Evolutionary conservation across 2,113 vertebrate species (phyloP).

Genomic region (Psophia crepitans): DNA sequence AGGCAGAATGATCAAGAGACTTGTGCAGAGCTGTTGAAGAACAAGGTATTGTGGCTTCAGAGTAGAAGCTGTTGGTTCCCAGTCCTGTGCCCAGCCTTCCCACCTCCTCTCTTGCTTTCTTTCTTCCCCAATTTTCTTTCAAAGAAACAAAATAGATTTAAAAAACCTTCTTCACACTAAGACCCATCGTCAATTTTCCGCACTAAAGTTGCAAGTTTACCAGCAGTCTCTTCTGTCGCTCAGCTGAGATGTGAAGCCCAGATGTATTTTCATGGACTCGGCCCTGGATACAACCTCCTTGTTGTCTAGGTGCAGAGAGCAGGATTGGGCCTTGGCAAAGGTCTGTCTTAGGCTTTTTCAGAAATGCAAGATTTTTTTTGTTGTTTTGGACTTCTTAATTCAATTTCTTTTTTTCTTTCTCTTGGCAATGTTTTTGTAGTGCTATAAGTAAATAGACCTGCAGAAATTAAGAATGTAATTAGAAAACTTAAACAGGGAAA

Average conservation of each 20-base stretch:
- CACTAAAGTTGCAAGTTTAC: background rate
- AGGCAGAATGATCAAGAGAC: background rate
- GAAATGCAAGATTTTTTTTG: background rate
- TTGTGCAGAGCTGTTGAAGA: background rate
- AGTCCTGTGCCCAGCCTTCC: background rate
- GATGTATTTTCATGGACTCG: background rate
- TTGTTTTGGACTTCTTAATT: background rate
- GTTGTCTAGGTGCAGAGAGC: background rate
- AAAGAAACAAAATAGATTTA: background rate
- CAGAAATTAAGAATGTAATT: background rate
- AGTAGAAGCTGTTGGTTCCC: background rate
- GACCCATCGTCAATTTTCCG: background rate
- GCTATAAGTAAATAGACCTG: background rate
- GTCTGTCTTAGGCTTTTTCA: background rate
- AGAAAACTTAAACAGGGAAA: background rate
- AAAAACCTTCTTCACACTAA: background rate
- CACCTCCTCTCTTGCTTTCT: background rate
- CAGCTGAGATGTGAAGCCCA: background rate
- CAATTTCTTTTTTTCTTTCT: background rate
- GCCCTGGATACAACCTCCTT: background rate
- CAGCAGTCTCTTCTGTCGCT: background rate
- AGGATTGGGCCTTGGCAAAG: background rate
- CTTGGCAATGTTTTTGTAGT: background rate
- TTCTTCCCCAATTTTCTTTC: background rate
- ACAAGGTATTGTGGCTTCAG: background rate